A percentile compares a stretch with the other conserved stretches of the same genome.
Evolutionary conservation across 1,140 invertebrate species (phyloP).

Genomic region (Megalonaias nervosa): DNA sequence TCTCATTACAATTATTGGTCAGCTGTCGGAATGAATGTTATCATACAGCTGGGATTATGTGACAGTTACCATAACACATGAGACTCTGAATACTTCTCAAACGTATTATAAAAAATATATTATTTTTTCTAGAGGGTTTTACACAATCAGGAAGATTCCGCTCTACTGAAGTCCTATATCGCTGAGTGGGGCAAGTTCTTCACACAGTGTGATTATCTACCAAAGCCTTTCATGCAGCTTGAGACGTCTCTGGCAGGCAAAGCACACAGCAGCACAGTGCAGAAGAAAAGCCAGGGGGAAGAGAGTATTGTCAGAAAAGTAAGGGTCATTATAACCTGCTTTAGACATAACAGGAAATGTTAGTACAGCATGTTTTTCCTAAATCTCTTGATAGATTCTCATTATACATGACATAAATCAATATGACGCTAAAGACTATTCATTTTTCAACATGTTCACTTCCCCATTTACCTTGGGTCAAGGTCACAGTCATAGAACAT

Average conservation of each 20-base stretch:
- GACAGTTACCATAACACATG: no score
- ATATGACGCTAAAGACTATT: no score
- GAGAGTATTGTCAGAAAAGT: constrained; percentile 92
- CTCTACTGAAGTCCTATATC: constrained; percentile 95
- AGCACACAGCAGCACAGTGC: constrained; percentile 73
- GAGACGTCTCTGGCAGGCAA: constrained; percentile 85
- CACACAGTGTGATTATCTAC: constrained; percentile 96
- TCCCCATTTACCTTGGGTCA: no score
- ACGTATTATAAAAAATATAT: background rate
- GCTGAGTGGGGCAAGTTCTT: constrained; percentile 98
- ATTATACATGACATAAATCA: no score
- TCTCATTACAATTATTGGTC: no score
- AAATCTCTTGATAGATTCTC: no score
- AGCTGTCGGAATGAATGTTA: no score
- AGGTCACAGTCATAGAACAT: no score
- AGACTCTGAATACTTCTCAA: no score
- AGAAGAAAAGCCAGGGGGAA: constrained; percentile 84
- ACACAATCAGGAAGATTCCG: constrained; percentile 93
- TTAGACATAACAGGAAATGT: background rate
- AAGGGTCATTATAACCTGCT: constrained; percentile 22
- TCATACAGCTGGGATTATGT: no score
- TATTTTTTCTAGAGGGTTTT: constrained; percentile 80
- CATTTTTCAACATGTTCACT: no score
- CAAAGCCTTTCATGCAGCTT: constrained; percentile 94
- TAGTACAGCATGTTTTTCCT: no score